Evolutionary conservation across 53 echinoderm and acorn worm genomes (phyloP), one percentile per base, ranked within the genome.

Genomic region (Actinopyga echinites): DNA sequence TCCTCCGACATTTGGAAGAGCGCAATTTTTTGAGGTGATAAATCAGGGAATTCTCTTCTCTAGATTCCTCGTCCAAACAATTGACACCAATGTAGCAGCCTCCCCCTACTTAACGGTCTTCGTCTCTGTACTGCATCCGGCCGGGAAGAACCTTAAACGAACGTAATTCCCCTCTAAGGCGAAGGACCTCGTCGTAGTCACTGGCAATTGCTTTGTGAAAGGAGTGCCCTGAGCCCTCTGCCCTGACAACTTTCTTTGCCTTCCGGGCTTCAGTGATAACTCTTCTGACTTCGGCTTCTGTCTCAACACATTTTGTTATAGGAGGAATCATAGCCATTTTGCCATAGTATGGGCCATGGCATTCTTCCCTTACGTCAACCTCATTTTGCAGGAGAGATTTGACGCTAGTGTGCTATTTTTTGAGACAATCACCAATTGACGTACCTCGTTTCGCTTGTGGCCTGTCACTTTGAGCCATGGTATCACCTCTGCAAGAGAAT

Each of bases 1-100:
- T 5, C 80, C 80, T 20, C 80, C 61, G 34, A 80, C 34, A 33
- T 60, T 60, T 33, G 80, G 80, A 8, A 80, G 34, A 3, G 80
- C 80, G 22, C 60, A 80, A 34, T 44, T 44, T 31, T 35, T 35
- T 33, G 4, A 80, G 28, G 26, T 80, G 80, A 58, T 42, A 21
- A 20, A 58, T 80, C 4, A 80, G 7, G 6, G 69, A 69, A 36
- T 69, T 33, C 23, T 31, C 69, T 21, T 23, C 26, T 34, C 11
- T 69, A 0, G 69, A 69, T 15, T 12, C 13, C 9, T 0, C 1
- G 69, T 69, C 69, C 8, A 0, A 21, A 19, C 34, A 35, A 36
- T 69, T 33, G n/a, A 69, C 63, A 11, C 63, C 63, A 11, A 62
- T 28, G 21, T 62, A 62, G n/a, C 63, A 62, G 9, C 63, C 63